Conservation (phyloP, 2,888 invertebrate species). For the Patella pellucida region DNA sequence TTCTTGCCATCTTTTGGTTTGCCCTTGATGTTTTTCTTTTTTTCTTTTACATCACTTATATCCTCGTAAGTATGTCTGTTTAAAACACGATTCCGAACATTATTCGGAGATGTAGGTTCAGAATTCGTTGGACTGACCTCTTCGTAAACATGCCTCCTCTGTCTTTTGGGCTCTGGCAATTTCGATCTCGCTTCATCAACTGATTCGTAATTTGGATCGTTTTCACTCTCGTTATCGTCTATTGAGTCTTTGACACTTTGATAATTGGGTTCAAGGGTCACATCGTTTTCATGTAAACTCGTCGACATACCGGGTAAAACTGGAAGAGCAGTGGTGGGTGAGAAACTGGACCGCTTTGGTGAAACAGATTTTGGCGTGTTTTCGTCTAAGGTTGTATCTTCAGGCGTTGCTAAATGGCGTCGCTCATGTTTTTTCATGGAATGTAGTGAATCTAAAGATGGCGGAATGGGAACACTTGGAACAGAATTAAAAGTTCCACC, state of each 20-base stretch:
- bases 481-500: constrained; percentile 6
- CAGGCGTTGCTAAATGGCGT: constrained; percentile 35
- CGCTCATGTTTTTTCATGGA: constrained; percentile 57
- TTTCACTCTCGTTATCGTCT: constrained; percentile 36
- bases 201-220: constrained; percentile 63
- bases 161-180: constrained; percentile 24
- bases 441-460: constrained; percentile 60
- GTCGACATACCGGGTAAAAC: constrained; percentile 20
- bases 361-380: constrained; percentile 22
- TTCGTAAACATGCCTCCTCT: constrained; percentile 53
- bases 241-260: constrained; percentile 48
- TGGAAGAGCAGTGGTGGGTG: constrained; percentile 27
- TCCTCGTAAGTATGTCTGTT: constrained; percentile 60
- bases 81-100: constrained; percentile 46
- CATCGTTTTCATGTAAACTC: constrained; percentile 19
- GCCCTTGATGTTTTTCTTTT: constrained; percentile 15
- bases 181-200: constrained; percentile 60
- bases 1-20: constrained; percentile 5
- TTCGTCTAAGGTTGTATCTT: constrained; percentile 31
- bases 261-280: constrained; percentile 50
- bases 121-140: constrained; percentile 45
- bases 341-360: constrained; percentile 28
- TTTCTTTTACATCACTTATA: constrained; percentile 49
- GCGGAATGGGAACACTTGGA: constrained; percentile 49
- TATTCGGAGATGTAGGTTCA: constrained; percentile 30